Base-by-base conservation (phyloP, 2,797 vertebrate species). In the Hypotaenidia okinawae region DNA sequence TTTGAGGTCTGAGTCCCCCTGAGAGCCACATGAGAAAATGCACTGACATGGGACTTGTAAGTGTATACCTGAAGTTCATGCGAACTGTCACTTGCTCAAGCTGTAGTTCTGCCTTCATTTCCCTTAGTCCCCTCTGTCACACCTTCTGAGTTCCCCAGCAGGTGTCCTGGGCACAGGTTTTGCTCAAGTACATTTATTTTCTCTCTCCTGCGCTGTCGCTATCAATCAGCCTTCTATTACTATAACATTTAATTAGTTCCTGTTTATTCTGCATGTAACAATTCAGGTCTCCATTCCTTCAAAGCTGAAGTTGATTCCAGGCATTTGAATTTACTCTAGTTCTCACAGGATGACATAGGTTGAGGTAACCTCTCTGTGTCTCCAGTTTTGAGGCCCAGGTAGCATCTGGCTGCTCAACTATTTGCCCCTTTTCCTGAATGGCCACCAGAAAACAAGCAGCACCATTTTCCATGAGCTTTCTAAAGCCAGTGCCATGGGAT, bases 71-170 rank as follows among this genome's bases (percentile, higher is more conserved):
- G 72, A 70, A 54, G 2, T 6, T 64, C 27, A 17, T n/a, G 11
- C n/a, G 55, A 72, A 37, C 16, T 43, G n/a, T 33, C 70, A 25
- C 14, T 62, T 75, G 13, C 39, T 68, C 23, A 63, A n/a, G 7
- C 8, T 27, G 8, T 57, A 55, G 15, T 13, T 90, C 22, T 70
- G 62, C 49, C 6, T 3, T 5, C 0, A 0, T 68, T 75, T 70
- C 54, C 62, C 13, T 82, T 58, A 76, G 70, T 79, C 63, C 54
- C 19, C 8, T 76, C 83, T 74, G 28, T 79, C 25, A n/a, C 28
- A 67, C 23, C 19, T 25, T 64, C 59, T 57, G 27, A 77, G 9
- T 13, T 52, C 63, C 55, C 25, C 35, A 43, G 11, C 15, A n/a
- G 2, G 3, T 73, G 13, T 72, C 6, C 67, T 72, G 54, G 35